phyloP scores from a whole-genome alignment of 2,888 invertebrate species.

The Sympetrum striolatum region DNA sequence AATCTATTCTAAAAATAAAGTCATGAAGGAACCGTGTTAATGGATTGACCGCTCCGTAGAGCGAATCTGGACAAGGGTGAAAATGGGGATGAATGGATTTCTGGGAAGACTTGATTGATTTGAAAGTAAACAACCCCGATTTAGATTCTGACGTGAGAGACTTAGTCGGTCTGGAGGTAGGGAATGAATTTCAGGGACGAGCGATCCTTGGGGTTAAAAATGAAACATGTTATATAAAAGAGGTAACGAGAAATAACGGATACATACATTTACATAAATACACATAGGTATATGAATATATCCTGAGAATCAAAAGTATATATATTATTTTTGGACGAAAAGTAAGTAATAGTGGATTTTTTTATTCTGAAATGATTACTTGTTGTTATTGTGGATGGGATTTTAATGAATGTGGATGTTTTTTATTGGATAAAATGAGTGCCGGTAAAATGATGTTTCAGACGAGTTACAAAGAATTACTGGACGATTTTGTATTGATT shows the following conservation, averaged over 20 bases:
- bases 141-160: neutral
- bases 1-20: neutral
- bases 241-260: neutral
- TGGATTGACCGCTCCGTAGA: neutral
- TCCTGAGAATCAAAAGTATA: too few species aligned
- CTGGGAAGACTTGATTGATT: neutral
- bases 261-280: too few species aligned
- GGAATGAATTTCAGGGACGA: neutral
- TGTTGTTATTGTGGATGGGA: too few species aligned
- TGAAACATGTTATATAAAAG: neutral
- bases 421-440: too few species aligned
- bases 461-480: too few species aligned
- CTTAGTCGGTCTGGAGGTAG: neutral
- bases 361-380: too few species aligned
- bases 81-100: neutral
- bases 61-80: neutral
- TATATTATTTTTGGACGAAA: too few species aligned
- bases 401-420: too few species aligned
- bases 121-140: neutral
- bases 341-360: too few species aligned
- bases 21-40: neutral
- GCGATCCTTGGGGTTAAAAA: neutral
- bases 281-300: too few species aligned
- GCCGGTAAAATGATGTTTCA: too few species aligned
- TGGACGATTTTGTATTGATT: too few species aligned